Conservation (phyloP, 2,888 invertebrate genomes). For the Thera obeliscata region DNA sequence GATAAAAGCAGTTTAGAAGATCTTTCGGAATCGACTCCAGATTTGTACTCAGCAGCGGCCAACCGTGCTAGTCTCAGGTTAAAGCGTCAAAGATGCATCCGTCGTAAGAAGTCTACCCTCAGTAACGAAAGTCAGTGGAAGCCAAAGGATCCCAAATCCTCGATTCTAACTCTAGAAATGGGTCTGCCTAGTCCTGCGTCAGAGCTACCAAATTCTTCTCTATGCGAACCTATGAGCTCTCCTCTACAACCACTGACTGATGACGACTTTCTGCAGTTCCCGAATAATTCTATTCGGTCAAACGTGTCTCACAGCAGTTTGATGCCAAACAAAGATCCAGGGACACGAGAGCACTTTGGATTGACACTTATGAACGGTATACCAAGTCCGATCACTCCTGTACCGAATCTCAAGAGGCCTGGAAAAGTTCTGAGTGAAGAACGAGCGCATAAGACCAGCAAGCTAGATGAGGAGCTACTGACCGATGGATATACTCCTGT, state of each 20-base stretch:
- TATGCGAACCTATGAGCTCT: slow-evolving; percentile 64
- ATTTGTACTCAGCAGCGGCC: slow-evolving; percentile 59
- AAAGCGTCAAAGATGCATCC: slow-evolving; percentile 84
- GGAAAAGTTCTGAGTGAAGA: slow-evolving; percentile 75
- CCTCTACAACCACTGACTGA: slow-evolving; percentile 54
- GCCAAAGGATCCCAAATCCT: slow-evolving; percentile 57
- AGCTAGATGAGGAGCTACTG: slow-evolving; percentile 76
- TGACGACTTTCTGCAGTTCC: slow-evolving; percentile 47
- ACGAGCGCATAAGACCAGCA: slow-evolving; percentile 79
- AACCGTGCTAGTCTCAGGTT: slow-evolving; percentile 68
- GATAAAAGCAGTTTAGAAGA: slow-evolving; percentile 57
- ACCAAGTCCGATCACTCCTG: slow-evolving; percentile 81
- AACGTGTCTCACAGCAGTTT: slow-evolving; percentile 76
- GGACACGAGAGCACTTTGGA: slow-evolving; percentile 73
- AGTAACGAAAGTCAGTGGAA: slow-evolving; percentile 72
- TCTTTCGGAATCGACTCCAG: slow-evolving; percentile 71
- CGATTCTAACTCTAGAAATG: slow-evolving; percentile 71
- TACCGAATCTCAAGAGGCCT: slow-evolving; percentile 70
- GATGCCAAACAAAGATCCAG: slow-evolving; percentile 60
- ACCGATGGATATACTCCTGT: slow-evolving; percentile 72
- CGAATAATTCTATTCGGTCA: slow-evolving; percentile 59
- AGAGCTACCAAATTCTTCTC: slow-evolving; percentile 66
- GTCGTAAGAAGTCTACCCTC: slow-evolving; percentile 79
- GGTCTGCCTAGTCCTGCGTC: slow-evolving; percentile 75
- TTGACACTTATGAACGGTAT: slow-evolving; percentile 78